Base-by-base conservation (phyloP, 1,140 invertebrate genomes). In the Drosophila tsacasi region DNA sequence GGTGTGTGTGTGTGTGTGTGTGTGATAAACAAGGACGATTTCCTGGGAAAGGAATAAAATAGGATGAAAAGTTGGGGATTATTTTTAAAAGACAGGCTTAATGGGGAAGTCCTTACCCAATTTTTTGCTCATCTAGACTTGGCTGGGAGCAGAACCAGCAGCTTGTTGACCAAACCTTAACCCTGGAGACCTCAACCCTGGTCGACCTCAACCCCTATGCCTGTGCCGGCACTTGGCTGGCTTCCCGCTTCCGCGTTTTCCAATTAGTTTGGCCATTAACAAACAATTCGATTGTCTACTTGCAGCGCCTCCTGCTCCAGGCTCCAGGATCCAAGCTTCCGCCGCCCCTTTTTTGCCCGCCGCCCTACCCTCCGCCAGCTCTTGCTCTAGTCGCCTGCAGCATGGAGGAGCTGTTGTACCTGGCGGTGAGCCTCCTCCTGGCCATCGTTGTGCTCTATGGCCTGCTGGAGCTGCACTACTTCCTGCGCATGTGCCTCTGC, bases 381-480 rank as follows among this genome's bases (percentile, higher is more conserved):
- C 15, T 37, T 37, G 52, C 32, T 30, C 3, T 54, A 37, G 32
- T 35, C 8, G 13, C 65, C 8, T 1, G 27, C 42, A 66, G 32
- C 42, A 91, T 91, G 89, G 90, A 87, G 60, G 65, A 71, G 65
- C 64, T 85, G 65, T 79, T 86, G 76, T 91, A 86, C 67, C 62
- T 87, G 63, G 69, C 63, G 12, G 79, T 92, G 52, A 60, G 83
- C 75, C 79, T 86, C 75, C 79, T 91, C 37, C 59, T 85, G 69
- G 66, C 50, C 35, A 71, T 91, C 13, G 55, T 96, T 9, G 90
- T 96, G 44, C 84, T 95, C 3, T 95, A 96, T 83, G 92, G 93
- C 21, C 92, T 95, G 47, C 85, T 96, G 42, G 96, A 96, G 82
- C 85, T 96, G 15, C 95, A 96, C 79, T 96, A 96, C 86, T 96